phyloP scores from a whole-genome alignment of 2,113 vertebrate genomes.

The Macrotus californicus region DNA sequence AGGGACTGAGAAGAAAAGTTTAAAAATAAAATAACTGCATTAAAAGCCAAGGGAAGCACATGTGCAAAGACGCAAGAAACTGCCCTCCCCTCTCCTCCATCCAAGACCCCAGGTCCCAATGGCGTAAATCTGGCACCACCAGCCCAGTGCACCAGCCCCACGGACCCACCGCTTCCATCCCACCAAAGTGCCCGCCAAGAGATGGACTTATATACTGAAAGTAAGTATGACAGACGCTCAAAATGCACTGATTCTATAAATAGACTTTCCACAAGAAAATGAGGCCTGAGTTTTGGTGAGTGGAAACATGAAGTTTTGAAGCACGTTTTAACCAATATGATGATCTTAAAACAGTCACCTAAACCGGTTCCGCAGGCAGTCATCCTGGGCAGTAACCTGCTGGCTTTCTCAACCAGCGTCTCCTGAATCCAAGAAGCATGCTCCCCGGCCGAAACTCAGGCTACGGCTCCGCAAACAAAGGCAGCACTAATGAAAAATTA shows the following conservation, averaged over 20 bases:
- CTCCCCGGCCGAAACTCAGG: constrained; percentile 69
- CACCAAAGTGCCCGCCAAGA: neutral
- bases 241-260: neutral
- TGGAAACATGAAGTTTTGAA: neutral
- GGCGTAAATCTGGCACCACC: neutral
- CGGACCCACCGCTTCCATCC: neutral
- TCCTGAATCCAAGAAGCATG: constrained; percentile 70
- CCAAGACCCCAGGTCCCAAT: neutral
- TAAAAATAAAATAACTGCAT: neutral
- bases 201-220: neutral
- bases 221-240: neutral
- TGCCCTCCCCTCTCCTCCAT: neutral
- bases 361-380: neutral
- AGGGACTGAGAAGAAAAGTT: neutral
- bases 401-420: constrained; percentile 69
- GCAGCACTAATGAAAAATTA: constrained; percentile 81
- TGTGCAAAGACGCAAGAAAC: neutral
- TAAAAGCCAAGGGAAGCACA: neutral
- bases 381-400: constrained; percentile 52
- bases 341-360: neutral
- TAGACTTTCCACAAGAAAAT: neutral
- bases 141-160: neutral
- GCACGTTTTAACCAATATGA: neutral
- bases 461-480: constrained; percentile 70
- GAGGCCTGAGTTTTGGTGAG: neutral